Evolutionary conservation across 1,140 invertebrate species (phyloP).

Genomic region (Trinorchestia longiramus): DNA sequence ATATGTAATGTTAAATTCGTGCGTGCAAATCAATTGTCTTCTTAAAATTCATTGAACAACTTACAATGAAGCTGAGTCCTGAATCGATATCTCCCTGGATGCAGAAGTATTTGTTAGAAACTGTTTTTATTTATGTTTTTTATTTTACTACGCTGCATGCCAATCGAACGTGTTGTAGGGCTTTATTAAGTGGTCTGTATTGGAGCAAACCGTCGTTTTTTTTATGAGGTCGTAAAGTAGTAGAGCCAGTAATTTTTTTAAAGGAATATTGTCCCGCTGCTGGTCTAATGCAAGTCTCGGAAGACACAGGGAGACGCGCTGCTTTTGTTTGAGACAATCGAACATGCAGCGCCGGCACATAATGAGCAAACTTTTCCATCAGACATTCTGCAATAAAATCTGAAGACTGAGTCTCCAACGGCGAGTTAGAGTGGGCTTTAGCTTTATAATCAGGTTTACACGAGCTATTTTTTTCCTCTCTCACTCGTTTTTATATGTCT

Average conservation of each 20-base stretch:
- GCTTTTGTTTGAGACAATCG: conserved; percentile 25
- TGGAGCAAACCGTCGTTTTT: neutral
- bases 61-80: neutral
- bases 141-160: neutral
- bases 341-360: neutral
- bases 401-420: neutral
- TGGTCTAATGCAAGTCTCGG: neutral
- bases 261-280: neutral
- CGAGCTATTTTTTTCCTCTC: neutral
- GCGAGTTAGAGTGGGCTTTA: neutral
- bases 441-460: neutral
- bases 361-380: conserved; percentile 36
- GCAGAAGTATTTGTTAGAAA: neutral
- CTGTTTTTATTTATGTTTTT: neutral
- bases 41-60: neutral
- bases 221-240: neutral
- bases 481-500: neutral
- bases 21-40: neutral
- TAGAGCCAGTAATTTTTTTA: neutral
- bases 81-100: neutral
- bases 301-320: neutral
- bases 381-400: conserved; percentile 2
- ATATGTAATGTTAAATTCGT: neutral
- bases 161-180: neutral
- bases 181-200: neutral